These are phyloP conservation scores for Mactromeris polynyma DNA, from an alignment of 2,888 invertebrate genomes.

Conservation along the genomic window DNA sequence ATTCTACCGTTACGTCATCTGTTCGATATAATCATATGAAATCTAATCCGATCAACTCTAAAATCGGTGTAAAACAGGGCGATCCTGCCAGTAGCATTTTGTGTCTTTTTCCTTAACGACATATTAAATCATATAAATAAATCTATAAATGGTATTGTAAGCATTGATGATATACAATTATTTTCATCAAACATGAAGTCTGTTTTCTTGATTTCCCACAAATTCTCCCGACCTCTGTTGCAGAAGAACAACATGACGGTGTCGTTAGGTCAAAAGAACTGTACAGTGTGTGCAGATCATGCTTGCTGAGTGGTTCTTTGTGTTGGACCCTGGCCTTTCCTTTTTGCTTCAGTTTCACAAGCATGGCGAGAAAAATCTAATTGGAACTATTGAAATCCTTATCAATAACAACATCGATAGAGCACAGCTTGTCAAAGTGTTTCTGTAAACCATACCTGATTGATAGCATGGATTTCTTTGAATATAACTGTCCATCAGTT, in stretches of 20 bases:
- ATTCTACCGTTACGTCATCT: too few species aligned
- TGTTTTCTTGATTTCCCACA: constrained; percentile 43
- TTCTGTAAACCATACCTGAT: constrained; percentile 53
- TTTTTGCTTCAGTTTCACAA: constrained; percentile 34
- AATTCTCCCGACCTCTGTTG: constrained; percentile 56
- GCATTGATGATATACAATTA: too few species aligned
- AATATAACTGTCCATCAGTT: constrained; percentile 30
- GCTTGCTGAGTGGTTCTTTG: constrained; percentile 37
- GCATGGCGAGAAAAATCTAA: constrained; percentile 29
- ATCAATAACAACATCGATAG: constrained; percentile 33
- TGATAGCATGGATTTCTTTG: constrained; percentile 50
- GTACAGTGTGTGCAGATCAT: constrained; percentile 44
- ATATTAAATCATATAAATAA: too few species aligned
- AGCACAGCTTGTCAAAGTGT: constrained; percentile 30
- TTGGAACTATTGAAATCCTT: constrained; percentile 28
- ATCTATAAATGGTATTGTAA: too few species aligned
- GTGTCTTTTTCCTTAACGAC: too few species aligned
- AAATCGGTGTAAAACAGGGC: too few species aligned
- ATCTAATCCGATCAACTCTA: too few species aligned
- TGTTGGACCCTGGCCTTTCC: constrained; percentile 38
- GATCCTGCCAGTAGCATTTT: too few species aligned
- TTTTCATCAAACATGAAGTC: constrained; percentile 50
- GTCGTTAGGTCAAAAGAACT: constrained; percentile 36
- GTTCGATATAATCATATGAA: too few species aligned
- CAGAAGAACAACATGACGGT: constrained; percentile 61